phyloP scores from a whole-genome alignment of 2,113 vertebrate species.

The Crocuta crocuta region DNA sequence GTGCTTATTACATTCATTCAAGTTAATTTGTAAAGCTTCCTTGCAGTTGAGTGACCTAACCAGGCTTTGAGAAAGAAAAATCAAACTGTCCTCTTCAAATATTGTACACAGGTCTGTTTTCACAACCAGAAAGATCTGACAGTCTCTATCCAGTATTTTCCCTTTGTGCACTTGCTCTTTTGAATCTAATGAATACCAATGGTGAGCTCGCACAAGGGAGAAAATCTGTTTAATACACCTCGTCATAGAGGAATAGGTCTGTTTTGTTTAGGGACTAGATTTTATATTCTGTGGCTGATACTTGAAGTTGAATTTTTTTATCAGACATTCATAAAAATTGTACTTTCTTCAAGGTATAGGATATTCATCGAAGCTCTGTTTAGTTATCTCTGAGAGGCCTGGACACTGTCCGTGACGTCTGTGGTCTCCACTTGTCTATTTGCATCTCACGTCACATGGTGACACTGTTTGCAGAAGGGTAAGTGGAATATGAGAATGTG shows the following conservation, averaged over 20 bases:
- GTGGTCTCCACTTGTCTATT: neutral
- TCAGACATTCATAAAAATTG: neutral
- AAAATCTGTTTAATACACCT: neutral
- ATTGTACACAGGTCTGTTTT: neutral
- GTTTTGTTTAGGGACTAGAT: neutral
- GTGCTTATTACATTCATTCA: neutral
- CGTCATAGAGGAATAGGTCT: neutral
- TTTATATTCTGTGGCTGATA: neutral
- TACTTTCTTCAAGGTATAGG: neutral
- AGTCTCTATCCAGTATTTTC: neutral
- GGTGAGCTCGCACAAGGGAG: neutral
- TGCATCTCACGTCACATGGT: neutral
- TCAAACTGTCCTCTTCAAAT: neutral
- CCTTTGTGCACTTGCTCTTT: neutral
- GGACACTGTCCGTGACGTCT: neutral
- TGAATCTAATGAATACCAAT: conserved; percentile 36
- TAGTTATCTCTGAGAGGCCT: neutral
- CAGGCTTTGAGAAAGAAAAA: neutral
- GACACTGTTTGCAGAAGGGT: neutral
- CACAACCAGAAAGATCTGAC: neutral
- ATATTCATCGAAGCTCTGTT: neutral
- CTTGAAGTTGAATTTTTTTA: neutral
- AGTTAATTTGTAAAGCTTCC: neutral
- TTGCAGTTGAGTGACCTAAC: neutral
- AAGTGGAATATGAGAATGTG: neutral